phyloP scores from a whole-genome alignment of 2,888 invertebrate genomes.

The Yponomeuta sedellus region DNA sequence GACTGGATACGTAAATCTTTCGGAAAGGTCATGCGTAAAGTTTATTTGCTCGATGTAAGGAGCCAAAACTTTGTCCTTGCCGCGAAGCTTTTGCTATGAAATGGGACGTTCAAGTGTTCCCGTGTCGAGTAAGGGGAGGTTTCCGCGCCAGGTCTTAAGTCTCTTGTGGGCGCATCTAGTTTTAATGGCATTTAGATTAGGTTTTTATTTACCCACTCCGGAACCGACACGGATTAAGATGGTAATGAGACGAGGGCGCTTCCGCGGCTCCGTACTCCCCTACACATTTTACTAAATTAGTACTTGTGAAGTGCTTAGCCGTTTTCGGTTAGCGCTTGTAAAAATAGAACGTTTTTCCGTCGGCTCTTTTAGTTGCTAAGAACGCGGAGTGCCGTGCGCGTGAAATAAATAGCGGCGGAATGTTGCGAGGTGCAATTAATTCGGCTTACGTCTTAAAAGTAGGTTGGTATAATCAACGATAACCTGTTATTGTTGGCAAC shows the following conservation, averaged over 20 bases:
- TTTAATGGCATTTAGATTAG: conserved; percentile 75
- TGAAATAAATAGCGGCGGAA: neutral
- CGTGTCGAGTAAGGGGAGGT: conserved; percentile 39
- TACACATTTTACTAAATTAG: conserved; percentile 1
- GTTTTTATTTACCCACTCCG: conserved; percentile 60
- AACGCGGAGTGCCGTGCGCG: neutral
- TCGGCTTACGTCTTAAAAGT: neutral
- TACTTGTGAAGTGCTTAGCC: conserved; percentile 1
- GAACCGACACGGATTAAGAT: conserved; percentile 26
- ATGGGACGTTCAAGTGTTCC: conserved; percentile 19
- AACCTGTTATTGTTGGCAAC: conserved; percentile 12
- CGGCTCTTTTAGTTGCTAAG: neutral
- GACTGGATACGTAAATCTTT: neutral
- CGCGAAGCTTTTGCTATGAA: neutral
- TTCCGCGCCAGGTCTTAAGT: conserved; percentile 43
- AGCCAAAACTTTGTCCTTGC: neutral
- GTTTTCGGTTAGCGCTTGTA: neutral
- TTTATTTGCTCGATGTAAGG: neutral
- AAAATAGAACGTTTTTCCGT: neutral
- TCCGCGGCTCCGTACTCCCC: neutral
- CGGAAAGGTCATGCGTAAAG: conserved; percentile 1
- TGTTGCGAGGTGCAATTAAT: conserved; percentile 3
- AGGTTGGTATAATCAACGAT: neutral
- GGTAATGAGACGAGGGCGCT: conserved; percentile 25
- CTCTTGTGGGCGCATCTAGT: conserved; percentile 52